Conservation (phyloP, 2,888 invertebrate species). For the Chrysolina haemoptera region DNA sequence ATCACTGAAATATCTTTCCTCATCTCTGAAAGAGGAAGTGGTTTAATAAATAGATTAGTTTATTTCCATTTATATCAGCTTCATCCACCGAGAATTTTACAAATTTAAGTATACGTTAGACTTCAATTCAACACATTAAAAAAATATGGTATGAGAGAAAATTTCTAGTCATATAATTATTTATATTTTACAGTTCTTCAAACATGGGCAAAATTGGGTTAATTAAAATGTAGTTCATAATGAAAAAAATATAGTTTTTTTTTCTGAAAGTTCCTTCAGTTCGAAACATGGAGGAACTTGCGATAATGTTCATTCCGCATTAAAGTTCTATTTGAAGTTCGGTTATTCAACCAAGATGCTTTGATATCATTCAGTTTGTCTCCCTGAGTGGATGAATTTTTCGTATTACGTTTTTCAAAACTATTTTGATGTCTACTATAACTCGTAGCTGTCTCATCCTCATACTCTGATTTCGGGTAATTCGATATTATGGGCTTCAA, state of each 20-base stretch:
- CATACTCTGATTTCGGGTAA: conserved; percentile 9
- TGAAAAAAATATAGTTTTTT: not conserved
- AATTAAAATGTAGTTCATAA: not conserved
- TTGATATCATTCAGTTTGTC: conserved; percentile 56
- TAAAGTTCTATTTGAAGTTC: not conserved
- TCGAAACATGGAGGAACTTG: conserved; percentile 8
- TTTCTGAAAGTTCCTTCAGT: not conserved
- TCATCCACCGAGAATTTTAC: too few relatives aligned
- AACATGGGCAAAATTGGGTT: not conserved
- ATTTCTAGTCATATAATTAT: too few relatives aligned
- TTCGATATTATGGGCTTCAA: not conserved
- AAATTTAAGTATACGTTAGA: too few relatives aligned
- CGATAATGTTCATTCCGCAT: conserved; percentile 26
- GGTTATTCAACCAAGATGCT: conserved; percentile 34
- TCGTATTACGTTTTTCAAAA: conserved; percentile 15
- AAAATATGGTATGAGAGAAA: too few relatives aligned
- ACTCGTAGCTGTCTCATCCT: not conserved
- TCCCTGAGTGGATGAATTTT: conserved; percentile 47
- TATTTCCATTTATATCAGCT: too few relatives aligned
- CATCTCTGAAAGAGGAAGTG: too few relatives aligned
- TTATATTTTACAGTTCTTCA: not conserved
- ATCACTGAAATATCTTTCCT: too few relatives aligned
- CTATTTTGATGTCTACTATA: not conserved
- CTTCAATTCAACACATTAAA: too few relatives aligned
- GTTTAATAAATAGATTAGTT: too few relatives aligned